A percentile compares a stretch with the other conserved stretches of the same genome.
These are phyloP conservation scores for Callyntrura sp. DNA, from an alignment of 2,888 invertebrate species.

Conservation along the genomic window DNA sequence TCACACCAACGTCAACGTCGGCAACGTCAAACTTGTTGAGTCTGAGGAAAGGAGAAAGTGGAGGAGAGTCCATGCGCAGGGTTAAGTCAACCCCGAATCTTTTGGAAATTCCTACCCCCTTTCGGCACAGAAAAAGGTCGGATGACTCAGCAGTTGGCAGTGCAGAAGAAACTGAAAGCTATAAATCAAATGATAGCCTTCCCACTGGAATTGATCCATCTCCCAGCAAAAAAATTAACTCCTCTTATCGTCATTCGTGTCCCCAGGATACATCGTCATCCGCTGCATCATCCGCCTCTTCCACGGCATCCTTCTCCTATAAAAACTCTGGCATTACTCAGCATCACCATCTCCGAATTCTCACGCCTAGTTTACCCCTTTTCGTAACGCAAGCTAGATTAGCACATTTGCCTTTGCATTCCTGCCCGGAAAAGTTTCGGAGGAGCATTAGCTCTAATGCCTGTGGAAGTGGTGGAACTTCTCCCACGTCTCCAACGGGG, in stretches of 20 bases:
- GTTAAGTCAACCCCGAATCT: slow-evolving; percentile 83
- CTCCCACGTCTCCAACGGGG: neutral
- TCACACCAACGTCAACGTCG: neutral
- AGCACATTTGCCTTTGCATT: too few species aligned
- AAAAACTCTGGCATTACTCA: slow-evolving; percentile 39
- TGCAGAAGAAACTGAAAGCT: slow-evolving; percentile 82
- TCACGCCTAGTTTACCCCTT: slow-evolving; percentile 54
- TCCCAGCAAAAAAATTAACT: slow-evolving; percentile 71
- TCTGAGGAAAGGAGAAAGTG: slow-evolving; percentile 12
- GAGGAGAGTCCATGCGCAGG: slow-evolving; percentile 78
- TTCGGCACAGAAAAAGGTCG: slow-evolving; percentile 81
- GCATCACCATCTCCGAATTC: slow-evolving; percentile 42
- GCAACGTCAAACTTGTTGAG: neutral
- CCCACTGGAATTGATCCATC: slow-evolving; percentile 65
- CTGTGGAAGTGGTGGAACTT: slow-evolving; percentile 1
- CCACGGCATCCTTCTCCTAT: slow-evolving; percentile 60
- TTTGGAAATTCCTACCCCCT: slow-evolving; percentile 81
- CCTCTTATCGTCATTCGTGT: slow-evolving; percentile 71
- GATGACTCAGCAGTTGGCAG: slow-evolving; percentile 83
- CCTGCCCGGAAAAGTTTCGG: slow-evolving; percentile 45
- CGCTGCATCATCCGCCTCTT: slow-evolving; percentile 41
- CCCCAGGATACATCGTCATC: slow-evolving; percentile 56
- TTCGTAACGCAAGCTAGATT: slow-evolving; percentile 42
- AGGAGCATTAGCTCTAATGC: slow-evolving; percentile 57
- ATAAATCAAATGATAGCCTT: slow-evolving; percentile 76